Conservation (phyloP, 2,888 invertebrate species). For the Tipula unca region DNA sequence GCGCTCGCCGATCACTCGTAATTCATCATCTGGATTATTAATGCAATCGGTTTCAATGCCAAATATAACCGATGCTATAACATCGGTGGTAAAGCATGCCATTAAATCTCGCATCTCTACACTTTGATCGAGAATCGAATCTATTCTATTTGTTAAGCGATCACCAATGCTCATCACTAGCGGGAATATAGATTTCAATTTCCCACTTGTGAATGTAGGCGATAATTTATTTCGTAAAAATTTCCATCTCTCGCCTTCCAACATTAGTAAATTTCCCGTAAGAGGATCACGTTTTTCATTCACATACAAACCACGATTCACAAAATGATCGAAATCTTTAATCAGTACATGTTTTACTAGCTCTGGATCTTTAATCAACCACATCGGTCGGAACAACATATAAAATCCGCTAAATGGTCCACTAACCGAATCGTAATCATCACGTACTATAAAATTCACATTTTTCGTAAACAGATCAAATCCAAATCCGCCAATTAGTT, state of each 20-base stretch:
- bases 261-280: constrained; percentile 48
- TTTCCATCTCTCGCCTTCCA: constrained; percentile 51
- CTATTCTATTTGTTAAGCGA: constrained; percentile 41
- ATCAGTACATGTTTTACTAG: constrained; percentile 49
- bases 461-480: constrained; percentile 45
- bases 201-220: constrained; percentile 53
- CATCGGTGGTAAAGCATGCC: constrained; percentile 35
- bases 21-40: constrained; percentile 29
- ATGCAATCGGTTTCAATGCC: constrained; percentile 32
- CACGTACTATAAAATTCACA: constrained; percentile 47
- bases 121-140: constrained; percentile 33
- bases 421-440: constrained; percentile 23
- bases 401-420: constrained; percentile 44
- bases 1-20: constrained; percentile 25
- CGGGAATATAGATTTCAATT: constrained; percentile 51
- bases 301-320: constrained; percentile 48
- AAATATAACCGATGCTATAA: constrained; percentile 36
- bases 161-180: constrained; percentile 46
- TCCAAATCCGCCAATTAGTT: constrained; percentile 50
- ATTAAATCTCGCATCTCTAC: constrained; percentile 39
- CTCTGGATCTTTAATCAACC: constrained; percentile 50
- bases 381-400: constrained; percentile 47
- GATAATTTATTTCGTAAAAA: constrained; percentile 49
- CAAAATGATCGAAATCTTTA: constrained; percentile 51
- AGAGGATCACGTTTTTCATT: constrained; percentile 49